phyloP scores from a whole-genome alignment of 2,113 vertebrate species.

The Lamprotornis superbus region DNA sequence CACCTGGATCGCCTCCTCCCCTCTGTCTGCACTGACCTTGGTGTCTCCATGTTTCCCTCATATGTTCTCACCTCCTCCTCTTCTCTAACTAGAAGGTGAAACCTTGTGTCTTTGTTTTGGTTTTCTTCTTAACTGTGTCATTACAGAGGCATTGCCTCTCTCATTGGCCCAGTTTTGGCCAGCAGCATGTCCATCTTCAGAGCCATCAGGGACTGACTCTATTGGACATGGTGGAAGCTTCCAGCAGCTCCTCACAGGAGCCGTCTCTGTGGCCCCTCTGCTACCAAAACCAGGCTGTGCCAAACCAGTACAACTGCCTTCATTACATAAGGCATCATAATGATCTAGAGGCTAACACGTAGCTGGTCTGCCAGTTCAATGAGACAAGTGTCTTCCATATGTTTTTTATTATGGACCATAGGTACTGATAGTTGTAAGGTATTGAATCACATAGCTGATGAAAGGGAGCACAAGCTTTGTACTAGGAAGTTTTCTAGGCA shows the following conservation, averaged over 20 bases:
- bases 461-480: not conserved
- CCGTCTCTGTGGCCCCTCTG: not conserved
- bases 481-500: not conserved
- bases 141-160: not conserved
- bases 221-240: not conserved
- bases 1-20: not conserved
- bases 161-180: not conserved
- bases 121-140: not conserved
- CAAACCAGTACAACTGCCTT: not conserved
- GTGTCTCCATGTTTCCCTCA: not conserved
- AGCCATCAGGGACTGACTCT: not conserved
- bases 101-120: not conserved
- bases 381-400: not conserved
- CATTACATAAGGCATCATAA: not conserved
- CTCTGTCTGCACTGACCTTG: not conserved
- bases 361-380: not conserved
- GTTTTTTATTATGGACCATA: not conserved
- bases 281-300: rapidly evolving
- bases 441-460: not conserved
- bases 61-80: not conserved
- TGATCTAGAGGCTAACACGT: not conserved
- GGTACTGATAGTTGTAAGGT: not conserved
- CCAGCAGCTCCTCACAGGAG: not conserved
- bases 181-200: not conserved
- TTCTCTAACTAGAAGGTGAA: not conserved